These are phyloP conservation scores for Ostrea edulis DNA, from an alignment of 1,140 invertebrate species.

Conservation along the genomic window DNA sequence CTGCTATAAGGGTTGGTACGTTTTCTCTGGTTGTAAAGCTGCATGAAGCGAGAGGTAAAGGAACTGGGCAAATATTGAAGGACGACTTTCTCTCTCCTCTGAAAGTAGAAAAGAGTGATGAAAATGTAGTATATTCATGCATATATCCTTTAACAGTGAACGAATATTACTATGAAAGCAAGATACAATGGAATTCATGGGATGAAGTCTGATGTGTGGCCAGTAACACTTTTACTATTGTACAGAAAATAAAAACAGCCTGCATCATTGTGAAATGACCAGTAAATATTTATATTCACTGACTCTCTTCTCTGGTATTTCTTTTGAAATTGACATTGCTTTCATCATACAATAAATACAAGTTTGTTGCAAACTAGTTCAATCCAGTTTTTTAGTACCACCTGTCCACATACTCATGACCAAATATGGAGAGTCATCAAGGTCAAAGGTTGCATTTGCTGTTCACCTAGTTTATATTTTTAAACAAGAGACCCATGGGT, in stretches of 20 bases:
- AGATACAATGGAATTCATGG: neutral
- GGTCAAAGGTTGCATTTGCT: too few relatives aligned
- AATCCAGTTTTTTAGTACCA: too few relatives aligned
- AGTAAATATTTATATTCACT: too few relatives aligned
- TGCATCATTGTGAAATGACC: neutral
- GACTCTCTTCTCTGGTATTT: too few relatives aligned
- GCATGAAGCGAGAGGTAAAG: slow-evolving; percentile 1
- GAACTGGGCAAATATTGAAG: neutral
- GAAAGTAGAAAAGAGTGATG: neutral
- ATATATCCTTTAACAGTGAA: neutral
- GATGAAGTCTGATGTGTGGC: neutral
- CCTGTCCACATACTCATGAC: too few relatives aligned
- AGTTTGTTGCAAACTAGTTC: too few relatives aligned
- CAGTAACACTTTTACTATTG: neutral
- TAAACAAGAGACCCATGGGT: too few relatives aligned
- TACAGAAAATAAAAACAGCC: neutral
- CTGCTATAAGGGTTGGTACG: neutral
- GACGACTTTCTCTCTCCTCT: neutral
- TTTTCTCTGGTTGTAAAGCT: neutral
- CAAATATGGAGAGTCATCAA: too few relatives aligned
- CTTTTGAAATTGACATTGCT: too few relatives aligned
- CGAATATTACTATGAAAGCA: neutral
- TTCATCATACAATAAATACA: too few relatives aligned
- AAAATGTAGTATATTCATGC: neutral
- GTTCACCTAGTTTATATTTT: too few relatives aligned